A percentile compares a stretch with the other conserved stretches of the same genome.
These are phyloP conservation scores for Chymomyza procnemis DNA, from an alignment of 2,888 invertebrate genomes.

Conservation along the genomic window DNA sequence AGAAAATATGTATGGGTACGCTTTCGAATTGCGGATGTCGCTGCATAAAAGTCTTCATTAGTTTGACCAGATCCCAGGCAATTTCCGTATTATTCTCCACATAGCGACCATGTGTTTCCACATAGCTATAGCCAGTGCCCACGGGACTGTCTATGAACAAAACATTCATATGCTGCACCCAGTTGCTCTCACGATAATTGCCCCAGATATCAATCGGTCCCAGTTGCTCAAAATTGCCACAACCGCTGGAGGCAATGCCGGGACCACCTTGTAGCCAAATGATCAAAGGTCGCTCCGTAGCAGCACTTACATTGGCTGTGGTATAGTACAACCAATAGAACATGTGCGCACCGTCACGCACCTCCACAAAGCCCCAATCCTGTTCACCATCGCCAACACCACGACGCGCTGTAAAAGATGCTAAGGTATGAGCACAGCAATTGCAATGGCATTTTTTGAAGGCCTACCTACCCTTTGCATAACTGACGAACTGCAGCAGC, in stretches of 20 bases:
- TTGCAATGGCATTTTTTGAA: background rate
- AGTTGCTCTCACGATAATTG: constrained; percentile 84
- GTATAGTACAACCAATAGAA: constrained; percentile 93
- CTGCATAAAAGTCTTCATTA: constrained; percentile 84
- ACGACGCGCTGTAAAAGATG: constrained; percentile 39
- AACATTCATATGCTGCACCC: constrained; percentile 88
- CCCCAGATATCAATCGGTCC: constrained; percentile 86
- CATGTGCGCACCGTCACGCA: constrained; percentile 86
- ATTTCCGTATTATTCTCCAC: constrained; percentile 82
- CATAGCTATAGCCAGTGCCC: constrained; percentile 91
- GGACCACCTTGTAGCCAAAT: constrained; percentile 94
- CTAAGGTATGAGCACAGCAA: background rate
- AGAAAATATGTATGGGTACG: constrained; percentile 89
- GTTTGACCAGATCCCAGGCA: constrained; percentile 85
- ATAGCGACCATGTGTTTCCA: constrained; percentile 80
- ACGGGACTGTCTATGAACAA: constrained; percentile 94
- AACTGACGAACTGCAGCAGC: constrained; percentile 28
- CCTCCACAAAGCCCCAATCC: constrained; percentile 86
- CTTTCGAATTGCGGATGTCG: constrained; percentile 84
- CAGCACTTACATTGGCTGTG: constrained; percentile 81
- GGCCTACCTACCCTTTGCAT: constrained; percentile 32
- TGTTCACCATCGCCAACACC: constrained; percentile 82
- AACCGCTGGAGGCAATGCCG: constrained; percentile 86
- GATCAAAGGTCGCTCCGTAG: constrained; percentile 84
- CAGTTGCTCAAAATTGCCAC: constrained; percentile 90